Evolutionary conservation across 2,113 vertebrate genomes (phyloP).

Genomic region (Anoura caudifer): DNA sequence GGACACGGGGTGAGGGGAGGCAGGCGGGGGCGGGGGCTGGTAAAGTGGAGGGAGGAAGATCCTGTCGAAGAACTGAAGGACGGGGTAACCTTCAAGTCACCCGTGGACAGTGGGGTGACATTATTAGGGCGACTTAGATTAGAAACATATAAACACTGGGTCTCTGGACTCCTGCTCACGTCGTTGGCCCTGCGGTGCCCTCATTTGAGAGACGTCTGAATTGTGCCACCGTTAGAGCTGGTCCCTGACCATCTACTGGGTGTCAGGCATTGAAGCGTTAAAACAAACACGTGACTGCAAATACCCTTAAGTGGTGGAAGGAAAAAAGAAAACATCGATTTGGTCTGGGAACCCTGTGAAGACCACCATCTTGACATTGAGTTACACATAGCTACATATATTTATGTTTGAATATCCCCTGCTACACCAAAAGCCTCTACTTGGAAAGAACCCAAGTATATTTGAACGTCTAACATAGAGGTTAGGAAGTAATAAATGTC

Average conservation of each 20-base stretch:
- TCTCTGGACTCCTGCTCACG: neutral
- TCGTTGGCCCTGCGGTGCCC: neutral
- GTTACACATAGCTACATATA: neutral
- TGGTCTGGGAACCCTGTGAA: neutral
- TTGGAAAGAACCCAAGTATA: neutral
- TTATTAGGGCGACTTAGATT: neutral
- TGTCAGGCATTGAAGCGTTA: neutral
- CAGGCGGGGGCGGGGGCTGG: too few relatives aligned
- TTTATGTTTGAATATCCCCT: neutral
- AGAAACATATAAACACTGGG: neutral
- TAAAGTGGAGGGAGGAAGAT: neutral
- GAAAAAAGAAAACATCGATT: neutral
- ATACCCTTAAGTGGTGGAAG: neutral
- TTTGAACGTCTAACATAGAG: neutral
- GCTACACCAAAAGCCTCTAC: neutral
- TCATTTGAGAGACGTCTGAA: neutral
- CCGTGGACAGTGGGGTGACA: neutral
- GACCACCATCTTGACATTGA: neutral
- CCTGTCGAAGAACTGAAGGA: neutral
- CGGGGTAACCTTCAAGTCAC: neutral
- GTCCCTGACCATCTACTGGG: neutral
- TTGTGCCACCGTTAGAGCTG: accelerated
- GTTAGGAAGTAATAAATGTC: neutral
- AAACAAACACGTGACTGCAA: neutral
- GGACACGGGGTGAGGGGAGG: accelerated